Base-by-base conservation (phyloP, 2,113 vertebrate genomes). In the Taurulus bubalis region DNA sequence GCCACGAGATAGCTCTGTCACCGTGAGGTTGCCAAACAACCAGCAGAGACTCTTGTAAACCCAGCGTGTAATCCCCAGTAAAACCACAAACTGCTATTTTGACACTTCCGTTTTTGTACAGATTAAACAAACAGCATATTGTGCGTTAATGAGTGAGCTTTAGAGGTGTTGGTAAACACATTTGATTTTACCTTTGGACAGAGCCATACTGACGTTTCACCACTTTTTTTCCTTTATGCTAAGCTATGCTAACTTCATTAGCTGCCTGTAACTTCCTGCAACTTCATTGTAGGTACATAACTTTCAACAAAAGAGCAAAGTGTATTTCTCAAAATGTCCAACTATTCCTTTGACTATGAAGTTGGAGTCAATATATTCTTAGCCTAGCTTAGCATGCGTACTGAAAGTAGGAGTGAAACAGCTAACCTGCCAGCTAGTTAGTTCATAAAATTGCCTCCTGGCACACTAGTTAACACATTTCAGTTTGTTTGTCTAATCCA, bases 41-140 rank as follows among this genome's bases (percentile, higher is more conserved):
- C 51, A 71, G 51, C n/a, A 42, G 24, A 18, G 11, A 18, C 51
- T 71, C 71, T n/a, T 30, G 58, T 26, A 45, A 42, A 72, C 36
- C 34, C 53, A 40, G 36, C 0, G 0, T 59, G 16, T 45, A 20
- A 56, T 56, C 6, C 5, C n/a, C 9, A 14, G n/a, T 45, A 15
- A 28, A 71, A 71, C 3, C 68, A 71, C 68, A 26, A 26, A 36
- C 7, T 51, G 45, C 22, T 16, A 12, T 8, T 38, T 56, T 28
- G 1, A 58, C 20, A 14, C 60, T 14, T 36, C 30, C 11, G 1
- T 8, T 10, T 51, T 18, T 40, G 8, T 38, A 40, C 2, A 4
- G 69, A 71, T 58, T 40, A 18, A 71, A 71, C 10, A 26, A 38
- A 36, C 15, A 10, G 8, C 28, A 53, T 55, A 55, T 36, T 36